A percentile compares a stretch with the other conserved stretches of the same genome.
Conservation (phyloP, 1,140 invertebrate genomes). For the Chelonus insularis region DNA sequence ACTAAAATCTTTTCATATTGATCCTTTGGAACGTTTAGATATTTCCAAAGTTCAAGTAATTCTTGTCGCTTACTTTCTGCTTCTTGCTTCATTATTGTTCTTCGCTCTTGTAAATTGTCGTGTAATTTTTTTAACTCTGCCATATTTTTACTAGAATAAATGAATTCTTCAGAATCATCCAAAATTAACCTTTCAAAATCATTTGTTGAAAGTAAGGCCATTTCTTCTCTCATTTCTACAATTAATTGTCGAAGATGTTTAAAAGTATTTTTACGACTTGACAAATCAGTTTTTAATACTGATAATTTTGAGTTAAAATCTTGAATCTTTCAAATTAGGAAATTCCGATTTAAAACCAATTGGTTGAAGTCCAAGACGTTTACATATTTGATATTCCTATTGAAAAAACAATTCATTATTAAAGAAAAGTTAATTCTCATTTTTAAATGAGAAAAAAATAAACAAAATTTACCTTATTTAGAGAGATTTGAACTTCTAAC, state of each 20-base stretch:
- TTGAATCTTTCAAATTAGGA: constrained; percentile 59
- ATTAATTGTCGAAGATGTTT: constrained; percentile 60
- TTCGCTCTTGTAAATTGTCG: constrained; percentile 43
- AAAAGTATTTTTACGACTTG: constrained; percentile 59
- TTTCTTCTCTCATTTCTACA: constrained; percentile 62
- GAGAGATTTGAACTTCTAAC: too few relatives aligned
- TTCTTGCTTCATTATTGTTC: constrained; percentile 47
- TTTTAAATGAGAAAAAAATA: too few relatives aligned
- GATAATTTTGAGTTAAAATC: constrained; percentile 59
- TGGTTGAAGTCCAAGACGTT: constrained; percentile 35
- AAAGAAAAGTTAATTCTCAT: not conserved
- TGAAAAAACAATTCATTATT: not conserved
- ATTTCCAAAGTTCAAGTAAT: constrained; percentile 65
- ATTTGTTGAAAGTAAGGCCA: constrained; percentile 57
- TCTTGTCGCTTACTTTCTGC: constrained; percentile 58
- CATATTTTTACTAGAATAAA: constrained; percentile 62
- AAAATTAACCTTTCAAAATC: constrained; percentile 62
- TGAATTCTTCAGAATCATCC: constrained; percentile 60
- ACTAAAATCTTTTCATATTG: constrained; percentile 59
- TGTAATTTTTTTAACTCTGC: constrained; percentile 55
- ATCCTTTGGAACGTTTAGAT: constrained; percentile 63
- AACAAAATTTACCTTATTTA: too few relatives aligned
- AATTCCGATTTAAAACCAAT: constrained; percentile 38
- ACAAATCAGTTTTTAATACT: constrained; percentile 61
- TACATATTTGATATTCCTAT: constrained; percentile 42